Evolutionary conservation across 2,888 invertebrate species (phyloP), one percentile per base, ranked within the genome.

Genomic region (Theodoxus fluviatilis): DNA sequence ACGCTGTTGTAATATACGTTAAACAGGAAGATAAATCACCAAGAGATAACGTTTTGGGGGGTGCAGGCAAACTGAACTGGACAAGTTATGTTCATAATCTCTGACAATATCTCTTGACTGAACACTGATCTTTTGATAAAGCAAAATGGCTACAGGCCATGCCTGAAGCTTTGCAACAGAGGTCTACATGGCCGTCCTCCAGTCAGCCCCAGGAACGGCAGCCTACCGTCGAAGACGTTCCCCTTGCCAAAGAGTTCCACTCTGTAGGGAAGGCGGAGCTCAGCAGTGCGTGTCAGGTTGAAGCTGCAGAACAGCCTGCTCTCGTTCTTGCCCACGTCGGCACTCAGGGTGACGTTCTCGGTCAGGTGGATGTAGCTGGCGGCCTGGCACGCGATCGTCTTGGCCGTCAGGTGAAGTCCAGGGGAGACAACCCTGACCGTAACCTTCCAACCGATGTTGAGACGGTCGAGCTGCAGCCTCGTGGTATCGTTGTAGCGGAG

Each of bases 231-330:
- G 57, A 80, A 70, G 52, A 63, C 68, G 59, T 77, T 80, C 7
- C 73, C 66, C 59, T 74, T 73, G 65, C 80, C 81, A 4, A 76
- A 72, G 28, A 82, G 66, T 61, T 80, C 79, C 38, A 80, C 78
- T 35, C 71, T 70, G 25, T 73, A 73, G 1, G 81, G 79, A 38
- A 82, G 71, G 2, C 80, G 70, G 0, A 79, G 71, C 72, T 82
- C 81, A 12, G 76, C 81, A 4, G 72, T 47, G 35, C 74, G 74
- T n/a, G 70, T 74, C 9, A 82, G 71, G 25, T 78, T 69, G 59
- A 82, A 75, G 52, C 81, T 80, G 68, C 81, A 82, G 9, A 71
- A 71, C 2, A 80, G 73, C 2, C 75, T 73, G 40, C 77, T 79
- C 68, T 77, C 77, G 1, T 71, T 69, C 64, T 72, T 72, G 1